These are phyloP conservation scores for Brachionus rotundiformis DNA, from an alignment of 1,140 invertebrate species.

Conservation along the genomic window DNA sequence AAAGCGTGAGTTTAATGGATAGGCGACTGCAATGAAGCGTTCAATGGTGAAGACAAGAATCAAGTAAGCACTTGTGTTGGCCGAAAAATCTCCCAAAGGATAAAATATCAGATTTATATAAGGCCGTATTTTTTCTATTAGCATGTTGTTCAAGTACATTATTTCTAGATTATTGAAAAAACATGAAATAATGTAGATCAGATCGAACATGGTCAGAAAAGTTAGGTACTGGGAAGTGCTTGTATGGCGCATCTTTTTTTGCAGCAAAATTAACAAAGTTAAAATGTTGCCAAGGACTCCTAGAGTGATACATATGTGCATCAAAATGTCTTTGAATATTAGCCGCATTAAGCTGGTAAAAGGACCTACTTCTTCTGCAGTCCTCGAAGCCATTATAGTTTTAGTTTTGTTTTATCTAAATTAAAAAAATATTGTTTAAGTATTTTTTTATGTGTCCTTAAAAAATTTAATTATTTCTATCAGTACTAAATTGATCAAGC, in stretches of 20 bases:
- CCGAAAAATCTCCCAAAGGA: constrained; percentile 38
- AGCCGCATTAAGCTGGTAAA: constrained; percentile 41
- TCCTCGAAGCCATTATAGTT: constrained; percentile 44
- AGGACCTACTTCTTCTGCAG: constrained; percentile 33
- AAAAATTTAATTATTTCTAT: no score
- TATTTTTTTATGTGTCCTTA: no score
- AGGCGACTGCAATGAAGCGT: constrained; percentile 28
- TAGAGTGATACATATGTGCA: constrained; percentile 41
- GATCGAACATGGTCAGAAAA: constrained; percentile 20
- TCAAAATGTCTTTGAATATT: constrained; percentile 32
- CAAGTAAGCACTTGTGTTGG: constrained; percentile 42
- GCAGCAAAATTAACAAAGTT: constrained; percentile 7
- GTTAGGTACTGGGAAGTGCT: constrained; percentile 21
- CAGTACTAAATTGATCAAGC: no score
- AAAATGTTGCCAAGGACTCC: constrained; percentile 40
- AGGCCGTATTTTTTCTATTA: background rate
- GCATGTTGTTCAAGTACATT: constrained; percentile 26
- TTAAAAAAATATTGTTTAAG: background rate
- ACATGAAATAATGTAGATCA: background rate
- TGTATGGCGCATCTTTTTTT: background rate
- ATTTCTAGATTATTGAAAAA: constrained; percentile 23
- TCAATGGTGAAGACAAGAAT: constrained; percentile 39
- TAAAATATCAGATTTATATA: constrained; percentile 32
- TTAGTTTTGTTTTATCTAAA: no score
- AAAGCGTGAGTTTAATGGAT: constrained; percentile 1